phyloP scores from a whole-genome alignment of 37 sponge, comb jelly and placozoan species.

The Chondrilla cf. caribensis region DNA sequence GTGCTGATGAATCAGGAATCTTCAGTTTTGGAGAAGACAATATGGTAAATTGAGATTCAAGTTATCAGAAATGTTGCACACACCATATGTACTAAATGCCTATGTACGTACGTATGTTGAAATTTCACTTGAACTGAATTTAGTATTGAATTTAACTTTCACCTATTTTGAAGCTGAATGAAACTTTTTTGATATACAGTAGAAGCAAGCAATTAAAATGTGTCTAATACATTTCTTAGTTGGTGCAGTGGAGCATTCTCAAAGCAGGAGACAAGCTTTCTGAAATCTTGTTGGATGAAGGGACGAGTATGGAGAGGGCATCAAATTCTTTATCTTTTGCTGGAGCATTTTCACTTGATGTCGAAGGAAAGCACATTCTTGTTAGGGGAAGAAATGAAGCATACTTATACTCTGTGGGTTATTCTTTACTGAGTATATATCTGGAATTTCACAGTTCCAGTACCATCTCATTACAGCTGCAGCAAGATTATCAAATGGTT shows the following conservation, averaged over 20 bases:
- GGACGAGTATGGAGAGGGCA: not conserved
- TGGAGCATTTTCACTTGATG: slow-evolving; percentile 27
- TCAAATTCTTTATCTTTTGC: not conserved
- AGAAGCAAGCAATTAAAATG: too few species aligned
- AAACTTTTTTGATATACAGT: not conserved
- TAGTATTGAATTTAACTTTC: too few species aligned
- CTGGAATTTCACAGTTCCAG: not conserved
- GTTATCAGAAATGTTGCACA: not conserved
- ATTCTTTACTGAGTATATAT: not conserved
- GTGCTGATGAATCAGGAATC: slow-evolving; percentile 87
- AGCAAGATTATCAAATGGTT: not conserved
- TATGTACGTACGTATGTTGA: too few species aligned
- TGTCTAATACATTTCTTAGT: not conserved
- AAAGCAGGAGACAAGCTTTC: slow-evolving; percentile 42
- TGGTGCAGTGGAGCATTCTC: slow-evolving; percentile 73
- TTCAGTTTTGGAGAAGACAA: slow-evolving; percentile 76
- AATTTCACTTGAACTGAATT: too few species aligned
- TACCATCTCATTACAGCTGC: slow-evolving; percentile 25
- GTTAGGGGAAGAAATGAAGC: slow-evolving; percentile 32
- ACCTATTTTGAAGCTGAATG: too few species aligned
- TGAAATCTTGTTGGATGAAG: not conserved
- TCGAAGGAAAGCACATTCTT: slow-evolving; percentile 25
- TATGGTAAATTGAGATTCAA: not conserved
- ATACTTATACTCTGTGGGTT: slow-evolving; percentile 11
- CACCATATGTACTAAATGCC: not conserved